Conservation (phyloP, 2,797 vertebrate genomes). For the Phrynocephalus forsythii region DNA sequence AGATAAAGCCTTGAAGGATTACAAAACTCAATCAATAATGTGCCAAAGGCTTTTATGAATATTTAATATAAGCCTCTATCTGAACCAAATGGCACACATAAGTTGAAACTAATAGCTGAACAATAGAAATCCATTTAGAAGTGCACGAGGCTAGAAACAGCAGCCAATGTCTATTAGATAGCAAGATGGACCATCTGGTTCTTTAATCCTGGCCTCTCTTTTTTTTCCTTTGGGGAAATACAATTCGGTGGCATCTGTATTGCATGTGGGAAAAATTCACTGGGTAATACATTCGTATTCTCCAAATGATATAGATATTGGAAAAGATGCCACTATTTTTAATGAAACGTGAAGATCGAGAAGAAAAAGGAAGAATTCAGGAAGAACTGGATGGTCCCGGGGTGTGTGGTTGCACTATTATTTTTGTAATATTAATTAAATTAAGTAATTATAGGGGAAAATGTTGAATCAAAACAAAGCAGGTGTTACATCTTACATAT, state of each 20-base stretch:
- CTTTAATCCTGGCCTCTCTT: slow-evolving; percentile 1
- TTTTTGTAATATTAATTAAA: too few species aligned
- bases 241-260: neutral
- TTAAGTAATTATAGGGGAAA: too few species aligned
- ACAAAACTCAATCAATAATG: slow-evolving; percentile 45
- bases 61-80: neutral
- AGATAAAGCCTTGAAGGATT: slow-evolving; percentile 27
- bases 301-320: neutral
- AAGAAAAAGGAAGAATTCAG: too few species aligned
- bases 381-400: too few species aligned
- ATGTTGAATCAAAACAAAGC: too few species aligned
- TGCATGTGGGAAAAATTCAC: neutral
- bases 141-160: slow-evolving; percentile 3
- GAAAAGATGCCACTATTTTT: slow-evolving; percentile 12
- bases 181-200: slow-evolving; percentile 35
- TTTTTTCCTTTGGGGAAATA: neutral
- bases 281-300: slow-evolving; percentile 30
- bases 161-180: neutral
- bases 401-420: too few species aligned
- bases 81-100: neutral
- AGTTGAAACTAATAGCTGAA: neutral
- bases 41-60: slow-evolving; percentile 38
- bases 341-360: neutral
- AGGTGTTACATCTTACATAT: too few species aligned
- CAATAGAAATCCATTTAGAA: neutral